phyloP scores from a whole-genome alignment of 2,797 vertebrate genomes.

The Gallinago solitaria region DNA sequence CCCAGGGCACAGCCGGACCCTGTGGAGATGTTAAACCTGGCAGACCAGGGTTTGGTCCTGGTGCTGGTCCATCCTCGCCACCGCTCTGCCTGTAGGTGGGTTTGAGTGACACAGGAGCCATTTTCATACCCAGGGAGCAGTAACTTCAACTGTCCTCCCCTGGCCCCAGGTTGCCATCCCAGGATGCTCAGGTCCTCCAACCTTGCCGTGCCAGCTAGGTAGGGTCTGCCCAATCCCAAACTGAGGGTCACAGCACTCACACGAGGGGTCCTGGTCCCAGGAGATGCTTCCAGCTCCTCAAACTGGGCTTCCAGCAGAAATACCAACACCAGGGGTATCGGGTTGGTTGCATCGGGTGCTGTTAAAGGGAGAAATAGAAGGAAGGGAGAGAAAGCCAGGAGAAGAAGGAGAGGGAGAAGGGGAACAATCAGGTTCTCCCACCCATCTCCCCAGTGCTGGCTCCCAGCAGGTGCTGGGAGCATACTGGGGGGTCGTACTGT shows the following conservation, averaged over 20 bases:
- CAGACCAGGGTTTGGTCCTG: neutral
- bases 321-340: neutral
- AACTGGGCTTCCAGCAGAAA: neutral
- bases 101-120: neutral
- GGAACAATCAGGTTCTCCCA: neutral
- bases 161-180: neutral
- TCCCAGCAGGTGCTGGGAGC: neutral
- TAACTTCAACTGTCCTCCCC: neutral
- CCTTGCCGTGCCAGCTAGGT: neutral
- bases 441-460: neutral
- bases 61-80: neutral
- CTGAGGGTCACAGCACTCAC: neutral
- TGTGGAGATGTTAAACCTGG: neutral
- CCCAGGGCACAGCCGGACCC: fast-evolving
- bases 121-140: neutral
- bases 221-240: neutral
- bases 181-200: neutral
- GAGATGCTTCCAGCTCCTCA: neutral
- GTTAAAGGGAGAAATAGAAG: neutral
- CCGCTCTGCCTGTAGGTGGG: neutral
- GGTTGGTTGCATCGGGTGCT: neutral
- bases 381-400: neutral
- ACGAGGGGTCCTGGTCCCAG: fast-evolving
- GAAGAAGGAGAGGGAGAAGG: neutral
- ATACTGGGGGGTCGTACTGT: fast-evolving